Evolutionary conservation across 2,797 vertebrate genomes (phyloP), one percentile per base, ranked within the genome.

Genomic region (Sorex maritimensis): DNA sequence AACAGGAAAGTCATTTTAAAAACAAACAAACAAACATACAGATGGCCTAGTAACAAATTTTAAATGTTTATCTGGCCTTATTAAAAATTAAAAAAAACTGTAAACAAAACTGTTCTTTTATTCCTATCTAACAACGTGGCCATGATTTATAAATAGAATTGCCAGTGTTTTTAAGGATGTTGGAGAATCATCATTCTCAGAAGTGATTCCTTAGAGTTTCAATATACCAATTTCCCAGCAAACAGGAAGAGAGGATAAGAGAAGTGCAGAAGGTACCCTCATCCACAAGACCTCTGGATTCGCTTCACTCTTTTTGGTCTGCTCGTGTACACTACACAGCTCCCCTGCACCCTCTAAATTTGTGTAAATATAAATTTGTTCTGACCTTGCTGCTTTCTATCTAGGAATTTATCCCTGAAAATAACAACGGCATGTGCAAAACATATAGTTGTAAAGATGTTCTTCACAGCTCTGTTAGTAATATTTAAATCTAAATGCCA

Each of bases 351-450:
- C 68, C 46, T 81, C 41, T 13, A n/a, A 78, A 28, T 49, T 52
- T 34, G 65, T 19, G 24, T 73, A 78, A 67, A 38, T 11, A 30
- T 87, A 67, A 14, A 34, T 61, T 49, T 13, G 11, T 78, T 88
- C 83, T 84, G 67, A 89, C 74, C 24, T 86, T 12, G 0, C 38
- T 24, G 30, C 71, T 72, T 91, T n/a, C 3, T 75, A 88, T 85
- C 81, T 93, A 92, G 58, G 86, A 79, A 87, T 67, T n/a, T 65
- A 84, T 49, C 38, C 90, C 87, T 85, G 93, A 92, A 95, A 87
- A 84, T 72, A 86, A 83, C 81, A 83, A 84, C 13, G 19, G 34
- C 19, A 28, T 55, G 19, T 84, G 69, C n/a, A 68, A 90, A 88
- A 61, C 34, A 44, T 63, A 68, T 6, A 81, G 84, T 28, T 88